Evolutionary conservation across 2,888 invertebrate genomes (phyloP), one percentile per base, ranked within the genome.

Genomic region (Villa cingulata): DNA sequence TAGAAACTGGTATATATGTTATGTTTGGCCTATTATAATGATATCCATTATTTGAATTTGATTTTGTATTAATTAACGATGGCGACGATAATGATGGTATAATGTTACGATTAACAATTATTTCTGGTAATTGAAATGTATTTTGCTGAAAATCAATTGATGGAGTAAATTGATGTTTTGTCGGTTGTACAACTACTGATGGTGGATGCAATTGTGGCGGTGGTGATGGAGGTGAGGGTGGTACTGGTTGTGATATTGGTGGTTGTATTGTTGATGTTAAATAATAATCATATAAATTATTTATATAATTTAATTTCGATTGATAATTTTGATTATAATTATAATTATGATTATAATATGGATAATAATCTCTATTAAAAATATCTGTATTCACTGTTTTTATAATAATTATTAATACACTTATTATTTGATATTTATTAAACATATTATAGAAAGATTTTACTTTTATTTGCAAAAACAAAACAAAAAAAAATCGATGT

Each of bases 81-180:
- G n/a, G n/a, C n/a, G n/a, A n/a, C n/a, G n/a, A n/a, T n/a, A n/a
- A n/a, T 57, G 57, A 1, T 42, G 23, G 9, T 54, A 54, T 32
- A 55, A 55, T 5, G 52, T 51, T 43, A 55, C 65, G 64, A 55
- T 67, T 67, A 40, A 65, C 61, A 10, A 67, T 57, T 2, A 67
- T 58, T 49, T 67, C 67, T 1, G 67, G 68, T 20, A 68, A 47
- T 4, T 49, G 52, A n/a, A 62, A 63, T 42, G 65, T 63, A 0
- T 63, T 61, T 12, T 41, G 41, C 14, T 12, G 23, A 17, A 61
- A 58, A 9, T 60, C 49, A 17, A 48, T 53, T 1, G 57, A 18
- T 1, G 53, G 10, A 5, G 52, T 39, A n/a, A n/a, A n/a, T n/a
- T n/a, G n/a, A n/a, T n/a, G n/a, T n/a, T n/a, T n/a, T n/a, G n/a